Conservation (phyloP, 2,113 vertebrate species). For the Meles meles region DNA sequence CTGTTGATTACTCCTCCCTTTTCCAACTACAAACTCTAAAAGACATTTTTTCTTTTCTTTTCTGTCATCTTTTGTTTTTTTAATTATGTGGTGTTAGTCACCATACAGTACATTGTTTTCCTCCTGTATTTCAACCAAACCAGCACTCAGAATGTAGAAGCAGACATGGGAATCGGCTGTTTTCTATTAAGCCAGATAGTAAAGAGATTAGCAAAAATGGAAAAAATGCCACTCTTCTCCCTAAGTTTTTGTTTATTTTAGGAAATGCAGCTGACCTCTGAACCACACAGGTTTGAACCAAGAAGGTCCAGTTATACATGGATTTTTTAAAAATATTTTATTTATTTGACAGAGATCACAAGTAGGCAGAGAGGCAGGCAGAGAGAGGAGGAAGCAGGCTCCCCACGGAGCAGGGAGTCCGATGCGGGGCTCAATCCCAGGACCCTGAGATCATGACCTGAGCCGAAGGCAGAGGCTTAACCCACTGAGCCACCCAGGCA, state of each 20-base stretch:
- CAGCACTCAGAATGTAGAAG: neutral
- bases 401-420: no score
- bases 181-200: neutral
- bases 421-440: no score
- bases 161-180: neutral
- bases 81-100: no score
- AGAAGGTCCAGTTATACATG: neutral
- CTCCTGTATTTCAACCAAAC: neutral
- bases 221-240: neutral
- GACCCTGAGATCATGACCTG: no score
- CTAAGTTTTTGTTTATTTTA: neutral
- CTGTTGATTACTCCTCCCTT: neutral
- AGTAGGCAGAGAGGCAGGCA: no score
- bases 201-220: neutral
- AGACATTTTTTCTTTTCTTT: neutral
- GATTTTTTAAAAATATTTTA: neutral
- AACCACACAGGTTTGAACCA: neutral
- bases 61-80: no score
- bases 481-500: no score
- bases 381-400: no score
- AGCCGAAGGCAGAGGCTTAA: no score
- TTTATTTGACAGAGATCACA: no score
- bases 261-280: neutral
- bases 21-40: accelerated
- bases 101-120: neutral